These are phyloP conservation scores for Pinna nobilis DNA, from an alignment of 1,140 invertebrate species.

Conservation along the genomic window DNA sequence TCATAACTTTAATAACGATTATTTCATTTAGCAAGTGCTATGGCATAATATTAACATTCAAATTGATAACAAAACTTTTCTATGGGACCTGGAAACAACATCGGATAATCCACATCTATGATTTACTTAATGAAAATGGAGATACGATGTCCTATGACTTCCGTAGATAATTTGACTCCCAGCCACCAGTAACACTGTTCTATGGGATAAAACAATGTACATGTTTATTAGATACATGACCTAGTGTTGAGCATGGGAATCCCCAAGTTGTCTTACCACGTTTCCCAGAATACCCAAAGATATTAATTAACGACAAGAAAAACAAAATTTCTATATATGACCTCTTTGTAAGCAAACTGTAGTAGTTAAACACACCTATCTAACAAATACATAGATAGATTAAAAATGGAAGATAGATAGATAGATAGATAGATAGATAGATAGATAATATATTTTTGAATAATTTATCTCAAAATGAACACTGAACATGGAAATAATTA, in stretches of 20 bases:
- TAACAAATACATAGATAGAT: no score
- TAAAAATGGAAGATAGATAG: no score
- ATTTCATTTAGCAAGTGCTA: background rate
- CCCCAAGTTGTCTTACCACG: background rate
- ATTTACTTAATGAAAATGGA: background rate
- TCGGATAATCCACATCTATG: background rate
- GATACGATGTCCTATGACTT: background rate
- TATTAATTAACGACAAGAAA: background rate
- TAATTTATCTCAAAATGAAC: no score
- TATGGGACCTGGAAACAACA: background rate
- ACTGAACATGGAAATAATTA: no score
- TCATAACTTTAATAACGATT: background rate
- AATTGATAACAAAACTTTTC: background rate
- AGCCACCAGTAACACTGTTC: background rate
- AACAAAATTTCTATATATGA: no score
- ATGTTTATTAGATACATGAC: background rate
- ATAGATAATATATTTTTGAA: no score
- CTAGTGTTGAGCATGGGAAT: background rate
- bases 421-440: no score
- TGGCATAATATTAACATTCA: background rate
- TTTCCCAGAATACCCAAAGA: background rate
- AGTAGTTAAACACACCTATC: no score
- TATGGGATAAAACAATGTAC: background rate
- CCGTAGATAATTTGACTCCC: background rate
- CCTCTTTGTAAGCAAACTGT: no score